A percentile compares a stretch with the other conserved stretches of the same genome.
Conservation (phyloP, 2,113 vertebrate genomes). For the Ornithorhynchus anatinus region DNA sequence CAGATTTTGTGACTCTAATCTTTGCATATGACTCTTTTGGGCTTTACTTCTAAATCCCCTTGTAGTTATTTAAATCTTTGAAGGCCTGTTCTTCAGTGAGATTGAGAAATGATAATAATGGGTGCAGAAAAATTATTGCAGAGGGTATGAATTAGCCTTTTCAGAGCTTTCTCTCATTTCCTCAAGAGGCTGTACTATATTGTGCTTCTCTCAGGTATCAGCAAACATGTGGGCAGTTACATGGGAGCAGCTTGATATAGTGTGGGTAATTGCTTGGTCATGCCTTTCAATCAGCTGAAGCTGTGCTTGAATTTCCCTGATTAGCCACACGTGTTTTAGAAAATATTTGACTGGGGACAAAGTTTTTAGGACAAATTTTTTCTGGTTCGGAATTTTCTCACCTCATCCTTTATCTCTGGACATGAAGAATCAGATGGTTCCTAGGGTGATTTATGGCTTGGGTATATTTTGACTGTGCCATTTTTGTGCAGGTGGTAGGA, state of each 20-base stretch:
- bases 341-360: slow-evolving; percentile 19
- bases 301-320: slow-evolving; percentile 51
- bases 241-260: slow-evolving; percentile 39
- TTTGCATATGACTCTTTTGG: slow-evolving; percentile 47
- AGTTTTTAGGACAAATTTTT: slow-evolving; percentile 6
- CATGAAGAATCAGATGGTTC: too few relatives aligned
- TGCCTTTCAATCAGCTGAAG: slow-evolving; percentile 42
- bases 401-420: too few relatives aligned
- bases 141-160: slow-evolving; percentile 25
- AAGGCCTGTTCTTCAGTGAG: slow-evolving; percentile 36
- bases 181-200: slow-evolving; percentile 15
- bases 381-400: not conserved
- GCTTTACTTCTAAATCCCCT: slow-evolving; percentile 48
- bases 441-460: not conserved
- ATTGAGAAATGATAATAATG: slow-evolving; percentile 52
- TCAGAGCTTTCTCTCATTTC: slow-evolving; percentile 19
- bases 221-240: slow-evolving; percentile 29
- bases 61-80: slow-evolving; percentile 55
- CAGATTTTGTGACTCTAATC: slow-evolving; percentile 51
- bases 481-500: not conserved
- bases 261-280: slow-evolving; percentile 44
- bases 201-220: slow-evolving; percentile 37
- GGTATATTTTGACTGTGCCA: not conserved
- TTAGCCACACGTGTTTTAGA: slow-evolving; percentile 33
- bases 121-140: slow-evolving; percentile 51